A percentile compares a stretch with the other conserved stretches of the same genome.
These are phyloP conservation scores for Chionomys nivalis DNA, from an alignment of 2,113 vertebrate species.

Conservation along the genomic window DNA sequence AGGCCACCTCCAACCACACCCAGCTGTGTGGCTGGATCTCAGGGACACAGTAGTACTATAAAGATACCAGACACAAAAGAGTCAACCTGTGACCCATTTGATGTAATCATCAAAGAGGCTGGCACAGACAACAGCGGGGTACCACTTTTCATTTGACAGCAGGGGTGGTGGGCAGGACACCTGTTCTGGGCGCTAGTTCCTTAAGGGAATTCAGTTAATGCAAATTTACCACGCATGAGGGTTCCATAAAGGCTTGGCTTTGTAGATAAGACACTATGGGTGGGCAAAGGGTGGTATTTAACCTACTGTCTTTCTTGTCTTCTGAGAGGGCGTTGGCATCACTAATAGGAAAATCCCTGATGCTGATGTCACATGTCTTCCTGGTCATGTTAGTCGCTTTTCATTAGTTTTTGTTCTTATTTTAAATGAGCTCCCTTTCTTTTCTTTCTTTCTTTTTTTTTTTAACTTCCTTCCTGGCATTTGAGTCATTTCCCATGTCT, in stretches of 20 bases:
- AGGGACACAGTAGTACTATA: not conserved
- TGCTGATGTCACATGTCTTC: slow-evolving; percentile 49
- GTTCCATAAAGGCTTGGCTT: not conserved
- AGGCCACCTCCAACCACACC: not conserved
- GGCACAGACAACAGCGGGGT: not conserved
- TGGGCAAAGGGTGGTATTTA: too few relatives aligned
- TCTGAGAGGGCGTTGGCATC: not conserved
- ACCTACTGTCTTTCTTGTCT: not conserved
- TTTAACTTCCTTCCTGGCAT: slow-evolving; percentile 75
- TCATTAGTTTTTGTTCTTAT: slow-evolving; percentile 69
- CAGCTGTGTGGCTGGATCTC: fast-evolving
- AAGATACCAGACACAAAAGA: not conserved
- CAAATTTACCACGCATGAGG: not conserved
- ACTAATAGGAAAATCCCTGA: not conserved
- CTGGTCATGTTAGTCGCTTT: slow-evolving; percentile 62
- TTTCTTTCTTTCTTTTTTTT: not conserved
- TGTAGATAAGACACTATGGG: not conserved
- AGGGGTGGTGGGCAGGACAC: not conserved
- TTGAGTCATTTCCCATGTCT: slow-evolving; percentile 77
- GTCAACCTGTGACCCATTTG: not conserved
- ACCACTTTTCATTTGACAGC: too few relatives aligned
- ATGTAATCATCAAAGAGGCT: not conserved
- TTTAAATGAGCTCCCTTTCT: slow-evolving; percentile 52
- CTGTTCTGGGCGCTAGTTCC: not conserved
- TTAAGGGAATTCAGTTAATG: not conserved